phyloP scores from a whole-genome alignment of 2,113 vertebrate genomes.

The Malurus alboscapulatus region DNA sequence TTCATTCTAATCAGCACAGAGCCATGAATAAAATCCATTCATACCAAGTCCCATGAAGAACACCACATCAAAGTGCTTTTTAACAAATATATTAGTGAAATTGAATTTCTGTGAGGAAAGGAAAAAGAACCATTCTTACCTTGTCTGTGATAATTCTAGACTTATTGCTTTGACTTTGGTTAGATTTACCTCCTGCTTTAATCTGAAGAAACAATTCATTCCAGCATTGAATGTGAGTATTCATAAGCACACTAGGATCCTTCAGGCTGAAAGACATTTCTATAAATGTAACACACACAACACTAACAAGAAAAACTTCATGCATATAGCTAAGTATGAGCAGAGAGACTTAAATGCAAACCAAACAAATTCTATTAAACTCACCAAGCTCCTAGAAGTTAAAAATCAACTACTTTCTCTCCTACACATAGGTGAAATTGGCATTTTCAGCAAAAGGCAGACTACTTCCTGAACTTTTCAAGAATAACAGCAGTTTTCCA shows the following conservation, averaged over 20 bases:
- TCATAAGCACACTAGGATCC: neutral
- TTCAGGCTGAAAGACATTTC: neutral
- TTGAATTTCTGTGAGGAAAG: neutral
- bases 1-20: neutral
- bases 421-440: neutral
- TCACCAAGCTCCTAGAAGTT: neutral
- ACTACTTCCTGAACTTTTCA: neutral
- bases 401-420: neutral
- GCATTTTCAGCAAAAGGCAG: neutral
- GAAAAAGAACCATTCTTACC: rapidly evolving
- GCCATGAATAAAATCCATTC: neutral
- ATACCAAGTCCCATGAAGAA: neutral
- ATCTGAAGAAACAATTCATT: neutral
- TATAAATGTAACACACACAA: neutral
- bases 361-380: neutral
- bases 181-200: neutral
- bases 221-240: neutral
- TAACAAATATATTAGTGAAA: neutral
- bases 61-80: neutral
- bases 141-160: neutral
- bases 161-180: neutral
- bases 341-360: neutral
- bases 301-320: neutral
- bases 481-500: neutral
- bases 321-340: neutral